Base-by-base conservation (phyloP, 2,888 invertebrate species). In the Rhimphoctona megacephalus region DNA sequence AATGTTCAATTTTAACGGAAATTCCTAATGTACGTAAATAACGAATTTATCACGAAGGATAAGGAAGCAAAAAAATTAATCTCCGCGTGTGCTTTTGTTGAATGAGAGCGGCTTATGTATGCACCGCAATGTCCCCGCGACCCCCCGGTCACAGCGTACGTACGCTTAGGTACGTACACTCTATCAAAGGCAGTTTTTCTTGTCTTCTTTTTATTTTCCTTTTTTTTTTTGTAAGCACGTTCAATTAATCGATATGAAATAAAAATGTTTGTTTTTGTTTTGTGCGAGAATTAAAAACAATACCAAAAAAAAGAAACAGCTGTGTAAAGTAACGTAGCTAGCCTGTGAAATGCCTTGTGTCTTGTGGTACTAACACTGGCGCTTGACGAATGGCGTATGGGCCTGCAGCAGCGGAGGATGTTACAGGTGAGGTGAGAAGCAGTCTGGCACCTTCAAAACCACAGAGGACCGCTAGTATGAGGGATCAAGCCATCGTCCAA, bases 391-490 rank as follows among this genome's bases (percentile, higher is more conserved):
- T 93, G 93, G 93, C 93, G 91, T 91, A 91, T 92, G 91, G 93
- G 93, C 93, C 92, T 94, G 94, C 94, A 94, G 94, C 94, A 93
- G 93, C 94, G 94, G 94, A 94, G 94, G 93, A 93, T 94, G 94
- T 94, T 93, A 94, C 94, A 97, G 97, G 98, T 94, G 98, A 98
- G 95, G 97, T 97, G 90, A 95, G 98, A 93, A 97, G 97, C 93
- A 96, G 97, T 83, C 96, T 98, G 90, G 97, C 97, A 77, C 97
- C 97, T 19, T 96, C 97, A 82, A 98, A 98, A 94, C 98, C 98
- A 22, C 97, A 98, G 94, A 95, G 98, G 88, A 97, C 97, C 25
- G 97, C 98, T 67, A 98, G 98, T 93, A 97, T 98, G 97, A 95
- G 98, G 90, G 98, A 86, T 70, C 95, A 97, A 83, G 88, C 89